These are phyloP conservation scores for Pristionchus maxplancki DNA, from an alignment of 2,888 invertebrate species.

Conservation along the genomic window DNA sequence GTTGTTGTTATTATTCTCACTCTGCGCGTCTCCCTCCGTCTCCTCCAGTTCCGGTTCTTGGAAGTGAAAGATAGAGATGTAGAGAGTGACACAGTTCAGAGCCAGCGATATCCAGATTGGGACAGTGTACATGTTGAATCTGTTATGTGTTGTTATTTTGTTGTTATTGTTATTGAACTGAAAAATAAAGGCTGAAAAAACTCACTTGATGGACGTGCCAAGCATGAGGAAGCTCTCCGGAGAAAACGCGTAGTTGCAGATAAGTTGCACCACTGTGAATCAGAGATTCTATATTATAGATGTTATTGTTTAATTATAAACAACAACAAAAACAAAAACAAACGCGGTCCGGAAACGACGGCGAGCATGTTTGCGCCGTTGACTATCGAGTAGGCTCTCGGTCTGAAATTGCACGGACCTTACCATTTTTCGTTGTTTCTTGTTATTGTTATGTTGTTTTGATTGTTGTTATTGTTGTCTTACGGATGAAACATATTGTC, in stretches of 20 bases:
- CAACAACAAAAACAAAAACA: not conserved
- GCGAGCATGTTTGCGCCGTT: not conserved
- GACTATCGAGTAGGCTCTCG: not conserved
- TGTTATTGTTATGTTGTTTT: too few relatives aligned
- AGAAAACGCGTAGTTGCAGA: not conserved
- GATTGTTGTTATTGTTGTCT: too few relatives aligned
- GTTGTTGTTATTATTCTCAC: too few relatives aligned
- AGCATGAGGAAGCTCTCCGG: not conserved
- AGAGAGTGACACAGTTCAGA: not conserved
- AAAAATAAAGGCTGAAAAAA: not conserved
- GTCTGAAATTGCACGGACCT: not conserved
- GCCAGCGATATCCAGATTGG: not conserved
- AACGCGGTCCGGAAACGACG: not conserved
- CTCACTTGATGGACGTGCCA: not conserved
- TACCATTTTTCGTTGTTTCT: too few relatives aligned
- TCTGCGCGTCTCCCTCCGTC: not conserved
- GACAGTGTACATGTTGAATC: constrained; percentile 18
- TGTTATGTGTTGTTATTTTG: not conserved
- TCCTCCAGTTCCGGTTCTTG: not conserved
- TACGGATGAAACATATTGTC: too few relatives aligned
- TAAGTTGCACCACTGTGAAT: not conserved
- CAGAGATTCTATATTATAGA: too few relatives aligned
- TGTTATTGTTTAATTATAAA: too few relatives aligned
- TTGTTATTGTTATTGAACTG: not conserved
- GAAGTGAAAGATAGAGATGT: not conserved